Base-by-base conservation (phyloP, 2,888 invertebrate species). In the Celastrina argiolus region DNA sequence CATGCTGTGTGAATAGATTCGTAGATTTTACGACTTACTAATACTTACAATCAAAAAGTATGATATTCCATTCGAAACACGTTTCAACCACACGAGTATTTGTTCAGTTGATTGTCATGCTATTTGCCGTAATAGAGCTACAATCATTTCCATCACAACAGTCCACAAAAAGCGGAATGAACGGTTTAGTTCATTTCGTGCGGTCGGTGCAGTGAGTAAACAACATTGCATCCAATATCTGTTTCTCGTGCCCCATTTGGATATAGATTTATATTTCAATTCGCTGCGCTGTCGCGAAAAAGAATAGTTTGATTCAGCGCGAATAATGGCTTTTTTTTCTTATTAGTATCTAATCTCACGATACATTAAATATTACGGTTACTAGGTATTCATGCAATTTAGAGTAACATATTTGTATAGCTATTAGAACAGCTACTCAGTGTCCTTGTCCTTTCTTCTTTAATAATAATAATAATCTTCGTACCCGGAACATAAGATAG, bases 181-280 rank as follows among this genome's bases (percentile, higher is more conserved):
- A 16, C 34, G 59, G 5, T 59, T 59, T 51, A 45, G 59, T 16
- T 59, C 59, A 31, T 59, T 59, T 59, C 59, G 34, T 31, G 31
- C 12, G 59, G 59, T 59, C 59, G 31, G 16, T n/a, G 16, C 59
- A 51, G 28, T 18, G 8, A 8, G 51, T 51, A 51, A 51, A 51
- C 51, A 51, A 16, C 18, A 51, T 51, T 10, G 6, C 31, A 31
- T 34, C 31, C 58, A 22, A 51, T 51, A 51, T 51, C 51, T 22
- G 51, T 18, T 36, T 36, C 36, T 18, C 45, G 45, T 22, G 26
- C 14, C 5, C 12, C 51, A 51, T 51, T 51, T 16, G 22, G 22
- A 26, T 51, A 51, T 51, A 22, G 51, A 51, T 51, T 51, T 51
- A 51, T 51, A 51, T 26, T 51, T 51, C 51, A 51, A 51, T 14